Evolutionary conservation across 2,113 vertebrate genomes (phyloP).

Genomic region (Ornithorhynchus anatinus): DNA sequence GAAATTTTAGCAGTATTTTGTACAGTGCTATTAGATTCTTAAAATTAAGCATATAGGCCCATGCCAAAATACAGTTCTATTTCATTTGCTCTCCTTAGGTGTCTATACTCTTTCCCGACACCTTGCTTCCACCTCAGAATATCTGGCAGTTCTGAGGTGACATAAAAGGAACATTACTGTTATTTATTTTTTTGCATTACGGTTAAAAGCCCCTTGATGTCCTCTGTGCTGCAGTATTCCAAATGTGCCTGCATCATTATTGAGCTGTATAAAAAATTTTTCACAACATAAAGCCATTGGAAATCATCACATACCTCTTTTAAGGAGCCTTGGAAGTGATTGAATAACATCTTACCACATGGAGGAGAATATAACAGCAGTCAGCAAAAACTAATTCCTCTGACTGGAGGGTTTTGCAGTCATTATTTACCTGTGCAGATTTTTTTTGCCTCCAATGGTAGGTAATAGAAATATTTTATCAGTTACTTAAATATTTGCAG

Average conservation of each 20-base stretch:
- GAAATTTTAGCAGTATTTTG: neutral
- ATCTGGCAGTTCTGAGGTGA: neutral
- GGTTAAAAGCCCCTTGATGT: neutral
- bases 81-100: neutral
- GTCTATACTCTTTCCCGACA: neutral
- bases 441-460: slow-evolving; percentile 13
- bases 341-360: slow-evolving; percentile 36
- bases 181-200: neutral
- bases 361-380: slow-evolving; percentile 3
- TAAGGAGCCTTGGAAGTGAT: slow-evolving; percentile 40
- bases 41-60: neutral
- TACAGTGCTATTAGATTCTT: neutral
- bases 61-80: neutral
- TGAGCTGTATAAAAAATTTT: neutral
- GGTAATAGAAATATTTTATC: neutral
- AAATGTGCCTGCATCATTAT: neutral
- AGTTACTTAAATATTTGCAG: neutral
- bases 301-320: slow-evolving; percentile 30
- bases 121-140: neutral
- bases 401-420: neutral
- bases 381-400: neutral
- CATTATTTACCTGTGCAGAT: neutral
- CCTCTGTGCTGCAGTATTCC: neutral
- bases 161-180: neutral
- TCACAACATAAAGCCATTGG: slow-evolving; percentile 2